Percentiles rank a stretch among this genome's conserved stretches.
These are phyloP conservation scores for Acyrthosiphon pisum DNA, from an alignment of 1,140 invertebrate genomes.

Conservation along the genomic window DNA sequence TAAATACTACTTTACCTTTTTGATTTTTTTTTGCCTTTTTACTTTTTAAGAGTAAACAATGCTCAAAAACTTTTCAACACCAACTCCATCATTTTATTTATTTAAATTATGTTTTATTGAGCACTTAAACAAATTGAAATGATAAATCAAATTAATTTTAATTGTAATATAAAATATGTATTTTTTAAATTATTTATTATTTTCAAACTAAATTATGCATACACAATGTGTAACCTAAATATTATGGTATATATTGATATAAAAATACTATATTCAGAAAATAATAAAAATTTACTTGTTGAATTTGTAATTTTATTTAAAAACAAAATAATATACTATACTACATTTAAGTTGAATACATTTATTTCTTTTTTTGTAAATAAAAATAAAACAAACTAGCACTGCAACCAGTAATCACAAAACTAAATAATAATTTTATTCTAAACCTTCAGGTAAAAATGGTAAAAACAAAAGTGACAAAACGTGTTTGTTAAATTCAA, in stretches of 20 bases:
- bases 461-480: not conserved
- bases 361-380: not conserved
- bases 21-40: too few relatives aligned
- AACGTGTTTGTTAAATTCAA: not conserved
- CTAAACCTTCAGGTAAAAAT: not conserved
- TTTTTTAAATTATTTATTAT: not conserved
- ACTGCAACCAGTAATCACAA: not conserved
- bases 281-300: not conserved
- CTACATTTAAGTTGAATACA: too few relatives aligned
- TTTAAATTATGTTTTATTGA: not conserved
- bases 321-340: too few relatives aligned
- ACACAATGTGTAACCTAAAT: too few relatives aligned
- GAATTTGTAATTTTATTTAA: too few relatives aligned
- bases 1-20: not conserved
- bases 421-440: conserved; percentile 4
- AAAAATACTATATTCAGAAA: not conserved
- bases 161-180: not conserved
- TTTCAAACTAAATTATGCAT: too few relatives aligned
- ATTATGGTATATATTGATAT: too few relatives aligned
- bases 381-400: not conserved
- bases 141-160: not conserved
- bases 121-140: not conserved
- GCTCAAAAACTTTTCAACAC: not conserved
- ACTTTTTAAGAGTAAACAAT: not conserved
- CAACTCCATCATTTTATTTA: not conserved